Evolutionary conservation across 2,888 invertebrate genomes (phyloP), one percentile per base, ranked within the genome.

Genomic region (Diarsia dahlii): DNA sequence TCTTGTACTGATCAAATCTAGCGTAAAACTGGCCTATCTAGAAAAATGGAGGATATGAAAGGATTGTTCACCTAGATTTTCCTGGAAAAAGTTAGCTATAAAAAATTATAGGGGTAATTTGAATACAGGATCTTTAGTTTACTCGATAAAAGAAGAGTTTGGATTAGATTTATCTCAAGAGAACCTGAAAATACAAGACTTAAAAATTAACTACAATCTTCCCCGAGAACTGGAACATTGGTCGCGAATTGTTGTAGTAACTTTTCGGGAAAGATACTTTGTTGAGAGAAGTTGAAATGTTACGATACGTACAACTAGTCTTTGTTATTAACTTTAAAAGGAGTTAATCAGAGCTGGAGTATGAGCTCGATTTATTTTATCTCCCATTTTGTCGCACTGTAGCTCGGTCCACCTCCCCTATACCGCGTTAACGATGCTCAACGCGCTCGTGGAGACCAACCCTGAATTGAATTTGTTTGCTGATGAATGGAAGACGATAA

Each of bases 1-100:
- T 63, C 45, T 70, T 71, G 15, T 39, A 50, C 28, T 68, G 81
- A 63, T 70, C 10, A 45, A 54, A 80, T 73, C 84, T 80, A 45
- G 66, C 46, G n/a, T 56, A 20, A 58, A 71, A 80, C 58, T 18
- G 20, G 60, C 20, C 39, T 60, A 18, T n/a, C 39, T 46, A 34
- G 28, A 18, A 77, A 76, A 78, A 68, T 8, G 2, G 15, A 56
- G 23, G 23, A 8, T 28, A 8, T 8, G 58, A 39, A 23, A 52
- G 12, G 23, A 58, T 8, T 52, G 28, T 68, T 68, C 6, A 65
- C 48, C 18, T 18, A 54, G 2, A 28, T 39, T 39, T 81, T 52
- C 45, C 9, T n/a, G 18, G 45, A 20, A 56, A 48, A 28, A 66
- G 6, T 66, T 64, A 20, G 1, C n/a, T 18, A 10, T 1, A 8